Evolutionary conservation across 2,888 invertebrate genomes (phyloP).

Genomic region (Plebejus melissa): DNA sequence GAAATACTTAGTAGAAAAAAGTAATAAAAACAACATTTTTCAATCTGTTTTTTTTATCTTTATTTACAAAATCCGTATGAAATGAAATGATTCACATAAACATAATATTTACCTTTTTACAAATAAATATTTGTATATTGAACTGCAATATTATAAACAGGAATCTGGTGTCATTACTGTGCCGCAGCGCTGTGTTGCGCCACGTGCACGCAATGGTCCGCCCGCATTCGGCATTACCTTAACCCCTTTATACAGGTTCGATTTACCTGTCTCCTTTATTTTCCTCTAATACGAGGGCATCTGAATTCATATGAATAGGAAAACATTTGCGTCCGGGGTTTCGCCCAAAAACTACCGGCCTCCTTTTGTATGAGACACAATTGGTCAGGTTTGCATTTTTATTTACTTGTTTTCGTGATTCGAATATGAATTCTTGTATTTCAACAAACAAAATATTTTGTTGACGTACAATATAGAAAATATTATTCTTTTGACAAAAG

Average conservation of each 20-base stretch:
- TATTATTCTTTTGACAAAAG: not conserved
- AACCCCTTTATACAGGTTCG: slow-evolving; percentile 58
- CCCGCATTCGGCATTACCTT: slow-evolving; percentile 46
- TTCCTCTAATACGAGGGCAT: slow-evolving; percentile 66
- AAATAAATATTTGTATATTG: too few relatives aligned
- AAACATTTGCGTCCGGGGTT: slow-evolving; percentile 69
- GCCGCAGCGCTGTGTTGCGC: slow-evolving; percentile 34
- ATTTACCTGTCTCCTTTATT: slow-evolving; percentile 64
- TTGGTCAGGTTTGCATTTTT: slow-evolving; percentile 76
- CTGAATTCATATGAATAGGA: slow-evolving; percentile 73
- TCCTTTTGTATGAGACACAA: slow-evolving; percentile 70
- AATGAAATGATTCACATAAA: too few relatives aligned
- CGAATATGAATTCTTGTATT: slow-evolving; percentile 72
- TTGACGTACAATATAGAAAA: not conserved
- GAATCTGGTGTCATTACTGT: slow-evolving; percentile 33
- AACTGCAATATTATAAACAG: slow-evolving; percentile 33
- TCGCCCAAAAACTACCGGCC: slow-evolving; percentile 49
- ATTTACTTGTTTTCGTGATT: slow-evolving; percentile 74
- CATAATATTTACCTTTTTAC: too few relatives aligned
- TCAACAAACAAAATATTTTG: slow-evolving; percentile 44
- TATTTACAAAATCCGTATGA: too few relatives aligned
- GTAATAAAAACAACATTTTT: too few relatives aligned
- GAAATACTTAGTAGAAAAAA: too few relatives aligned
- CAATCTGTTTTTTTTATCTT: too few relatives aligned
- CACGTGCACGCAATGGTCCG: slow-evolving; percentile 46